A percentile compares a stretch with the other conserved stretches of the same genome.
Evolutionary conservation across 2,113 vertebrate genomes (phyloP).

Genomic region (Vidua macroura): DNA sequence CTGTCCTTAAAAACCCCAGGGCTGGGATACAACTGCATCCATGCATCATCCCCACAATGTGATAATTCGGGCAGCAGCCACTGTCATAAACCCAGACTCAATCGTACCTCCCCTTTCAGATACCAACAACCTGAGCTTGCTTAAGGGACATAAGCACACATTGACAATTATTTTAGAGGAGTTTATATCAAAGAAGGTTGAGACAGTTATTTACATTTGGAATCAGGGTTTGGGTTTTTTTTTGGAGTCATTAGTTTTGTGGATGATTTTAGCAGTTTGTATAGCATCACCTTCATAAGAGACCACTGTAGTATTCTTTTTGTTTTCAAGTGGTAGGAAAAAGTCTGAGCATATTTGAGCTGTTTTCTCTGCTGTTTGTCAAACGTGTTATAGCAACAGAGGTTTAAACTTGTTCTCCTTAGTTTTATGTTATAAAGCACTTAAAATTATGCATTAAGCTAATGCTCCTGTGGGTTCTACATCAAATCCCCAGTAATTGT

Average conservation of each 20-base stretch:
- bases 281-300: not conserved
- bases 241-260: not conserved
- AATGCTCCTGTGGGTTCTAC: not conserved
- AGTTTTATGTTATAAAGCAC: not conserved
- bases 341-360: not conserved
- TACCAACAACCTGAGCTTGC: not conserved
- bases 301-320: not conserved
- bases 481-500: not conserved
- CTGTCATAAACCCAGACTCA: not conserved
- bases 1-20: not conserved
- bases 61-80: not conserved
- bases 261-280: not conserved
- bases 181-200: not conserved
- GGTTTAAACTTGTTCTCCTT: not conserved
- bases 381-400: not conserved
- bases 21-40: not conserved
- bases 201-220: not conserved
- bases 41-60: not conserved
- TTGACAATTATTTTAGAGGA: not conserved
- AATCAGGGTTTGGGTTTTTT: not conserved
- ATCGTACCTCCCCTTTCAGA: not conserved
- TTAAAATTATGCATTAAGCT: not conserved
- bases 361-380: not conserved
- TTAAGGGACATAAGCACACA: not conserved
- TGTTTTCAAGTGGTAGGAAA: not conserved